These are phyloP conservation scores for Cinara cedri DNA, from an alignment of 2,888 invertebrate genomes.

Conservation along the genomic window DNA sequence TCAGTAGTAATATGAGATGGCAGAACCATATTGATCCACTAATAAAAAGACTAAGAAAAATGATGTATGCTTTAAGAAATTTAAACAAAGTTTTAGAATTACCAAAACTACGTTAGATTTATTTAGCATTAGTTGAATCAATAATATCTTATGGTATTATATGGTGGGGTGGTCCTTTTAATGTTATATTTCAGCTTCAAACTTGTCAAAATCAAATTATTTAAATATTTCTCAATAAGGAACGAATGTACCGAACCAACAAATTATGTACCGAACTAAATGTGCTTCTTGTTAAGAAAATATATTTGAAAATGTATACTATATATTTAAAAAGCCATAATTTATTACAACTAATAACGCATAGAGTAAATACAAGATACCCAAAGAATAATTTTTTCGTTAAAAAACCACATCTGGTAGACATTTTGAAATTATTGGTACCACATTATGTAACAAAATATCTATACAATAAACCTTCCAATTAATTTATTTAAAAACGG, in stretches of 20 bases:
- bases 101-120: background rate
- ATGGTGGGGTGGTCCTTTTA: background rate
- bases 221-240: background rate
- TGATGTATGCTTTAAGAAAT: background rate
- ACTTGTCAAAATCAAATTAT: background rate
- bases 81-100: background rate
- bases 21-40: background rate
- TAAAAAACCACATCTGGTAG: background rate
- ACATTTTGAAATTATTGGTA: background rate
- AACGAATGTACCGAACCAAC: background rate
- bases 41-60: background rate
- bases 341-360: background rate
- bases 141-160: background rate
- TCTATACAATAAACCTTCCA: background rate
- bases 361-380: background rate
- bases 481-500: background rate
- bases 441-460: background rate
- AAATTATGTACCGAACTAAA: background rate
- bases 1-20: background rate
- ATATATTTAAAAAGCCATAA: too few species aligned
- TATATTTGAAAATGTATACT: background rate
- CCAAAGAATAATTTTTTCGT: background rate
- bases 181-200: background rate
- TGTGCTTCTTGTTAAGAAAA: background rate
- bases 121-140: background rate